Conservation (phyloP, 2,113 vertebrate genomes). For the Boleophthalmus pectinirostris region DNA sequence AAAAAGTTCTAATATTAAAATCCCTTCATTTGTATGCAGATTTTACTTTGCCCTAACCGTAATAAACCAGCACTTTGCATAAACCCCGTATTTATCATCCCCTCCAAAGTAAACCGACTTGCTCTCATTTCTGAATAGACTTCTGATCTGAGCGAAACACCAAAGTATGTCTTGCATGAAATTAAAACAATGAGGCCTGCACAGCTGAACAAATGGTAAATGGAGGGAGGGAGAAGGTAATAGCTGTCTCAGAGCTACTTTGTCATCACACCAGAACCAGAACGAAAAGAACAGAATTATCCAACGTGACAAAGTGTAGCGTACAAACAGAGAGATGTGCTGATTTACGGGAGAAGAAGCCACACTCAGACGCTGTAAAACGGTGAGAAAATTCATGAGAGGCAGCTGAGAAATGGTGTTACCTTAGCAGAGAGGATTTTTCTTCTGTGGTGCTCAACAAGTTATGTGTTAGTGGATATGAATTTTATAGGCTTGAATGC, state of each 20-base stretch:
- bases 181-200: slow-evolving; percentile 70
- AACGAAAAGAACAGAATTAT: slow-evolving; percentile 35
- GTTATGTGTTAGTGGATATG: neutral
- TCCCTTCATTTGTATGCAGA: neutral
- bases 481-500: neutral
- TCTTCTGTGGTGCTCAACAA: neutral
- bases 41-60: neutral
- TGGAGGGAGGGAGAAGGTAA: slow-evolving; percentile 60
- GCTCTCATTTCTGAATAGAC: slow-evolving; percentile 54
- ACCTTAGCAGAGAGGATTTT: neutral
- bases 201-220: slow-evolving; percentile 66
- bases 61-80: slow-evolving; percentile 33
- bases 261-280: slow-evolving; percentile 55
- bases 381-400: slow-evolving; percentile 9
- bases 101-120: slow-evolving; percentile 28
- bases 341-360: slow-evolving; percentile 44
- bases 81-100: slow-evolving; percentile 26
- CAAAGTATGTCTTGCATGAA: slow-evolving; percentile 69
- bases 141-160: slow-evolving; percentile 60
- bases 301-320: slow-evolving; percentile 40
- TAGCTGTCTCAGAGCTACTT: slow-evolving; percentile 48
- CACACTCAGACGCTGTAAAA: slow-evolving; percentile 22
- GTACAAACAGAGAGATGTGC: slow-evolving; percentile 38
- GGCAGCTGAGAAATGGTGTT: neutral
- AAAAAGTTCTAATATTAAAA: neutral